phyloP scores from a whole-genome alignment of 2,797 vertebrate species.

The Cheirogaleus major region DNA sequence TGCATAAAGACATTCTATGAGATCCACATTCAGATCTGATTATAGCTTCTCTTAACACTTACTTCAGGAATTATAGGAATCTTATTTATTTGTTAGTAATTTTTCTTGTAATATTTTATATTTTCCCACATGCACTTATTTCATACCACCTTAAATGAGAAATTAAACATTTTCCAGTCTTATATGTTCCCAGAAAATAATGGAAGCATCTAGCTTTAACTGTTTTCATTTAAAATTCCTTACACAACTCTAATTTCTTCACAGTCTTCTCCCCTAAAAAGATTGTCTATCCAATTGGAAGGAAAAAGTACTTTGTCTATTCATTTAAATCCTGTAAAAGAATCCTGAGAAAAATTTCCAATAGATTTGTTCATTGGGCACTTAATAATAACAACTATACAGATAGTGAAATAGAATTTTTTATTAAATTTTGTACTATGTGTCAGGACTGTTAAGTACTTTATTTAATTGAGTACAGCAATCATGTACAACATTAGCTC shows the following conservation, averaged over 20 bases:
- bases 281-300: background rate
- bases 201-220: background rate
- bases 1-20: background rate
- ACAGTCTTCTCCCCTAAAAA: background rate
- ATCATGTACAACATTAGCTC: background rate
- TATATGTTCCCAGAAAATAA: background rate
- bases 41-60: background rate
- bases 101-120: background rate
- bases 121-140: background rate
- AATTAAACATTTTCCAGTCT: background rate
- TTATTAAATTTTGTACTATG: background rate
- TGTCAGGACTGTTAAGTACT: background rate
- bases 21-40: background rate
- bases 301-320: background rate
- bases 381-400: background rate
- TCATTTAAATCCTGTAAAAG: background rate
- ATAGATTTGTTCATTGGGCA: background rate
- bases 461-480: background rate
- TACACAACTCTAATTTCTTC: background rate
- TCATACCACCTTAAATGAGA: background rate
- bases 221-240: background rate
- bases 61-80: background rate
- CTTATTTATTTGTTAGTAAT: background rate
- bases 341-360: background rate
- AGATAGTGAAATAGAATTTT: background rate